Evolutionary conservation across 2,113 vertebrate genomes (phyloP), one percentile per base, ranked within the genome.

Genomic region (Mohoua ochrocephala): DNA sequence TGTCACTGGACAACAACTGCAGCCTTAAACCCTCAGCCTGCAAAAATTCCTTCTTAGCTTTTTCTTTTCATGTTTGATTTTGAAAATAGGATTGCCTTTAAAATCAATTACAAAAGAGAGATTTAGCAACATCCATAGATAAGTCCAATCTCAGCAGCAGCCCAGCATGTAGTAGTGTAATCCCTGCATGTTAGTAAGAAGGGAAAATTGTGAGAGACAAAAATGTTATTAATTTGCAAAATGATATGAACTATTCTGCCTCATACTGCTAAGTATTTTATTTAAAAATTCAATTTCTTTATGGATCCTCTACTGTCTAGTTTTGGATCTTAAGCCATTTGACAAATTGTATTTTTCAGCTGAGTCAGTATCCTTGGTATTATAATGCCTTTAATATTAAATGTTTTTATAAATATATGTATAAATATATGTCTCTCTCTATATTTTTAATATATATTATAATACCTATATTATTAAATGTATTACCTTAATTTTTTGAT

Each of bases 351-450:
- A 14, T 39, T 95, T 88, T 70, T 50, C 42, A 75, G 33, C 33
- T 56, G 41, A 71, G 30, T 37, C 0, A 1, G 3, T 17, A 42
- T 22, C 27, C 6, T 42, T 2, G 1, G 13, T 26, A 49, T 56
- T 59, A 16, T 11, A 9, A 33, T 15, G 13, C 14, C 13, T 37
- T 2, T 24, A 42, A 21, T 44, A 61, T 28, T 14, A 84, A 87
- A 16, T 39, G 9, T 44, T 52, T 26, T 27, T 8, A n/a, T 37
- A 73, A 42, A 49, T 56, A 19, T 10, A 14, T 33, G 10, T 15
- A 24, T 18, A 24, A n/a, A 10, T 30, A 63, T n/a, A n/a, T n/a
- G n/a, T n/a, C n/a, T n/a, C n/a, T n/a, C n/a, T n/a, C n/a, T n/a
- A n/a, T n/a, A n/a, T n/a, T n/a, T n/a, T n/a, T n/a, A n/a, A 10